Conservation (phyloP, 1,140 invertebrate species). For the Procambarus clarkii region DNA sequence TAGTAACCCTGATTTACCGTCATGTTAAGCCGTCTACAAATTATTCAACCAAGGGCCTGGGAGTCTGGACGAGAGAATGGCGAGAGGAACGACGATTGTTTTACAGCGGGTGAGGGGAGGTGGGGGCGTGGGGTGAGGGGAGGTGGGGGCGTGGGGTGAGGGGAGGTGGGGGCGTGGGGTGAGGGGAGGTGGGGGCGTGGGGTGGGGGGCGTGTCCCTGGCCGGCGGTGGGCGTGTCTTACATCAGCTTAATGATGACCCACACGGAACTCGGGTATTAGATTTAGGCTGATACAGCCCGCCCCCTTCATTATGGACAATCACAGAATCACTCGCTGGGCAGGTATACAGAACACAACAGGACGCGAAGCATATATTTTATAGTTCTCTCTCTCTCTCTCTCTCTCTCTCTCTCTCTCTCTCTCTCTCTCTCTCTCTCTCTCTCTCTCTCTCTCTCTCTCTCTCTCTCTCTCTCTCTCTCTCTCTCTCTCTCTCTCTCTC, state of each 20-base stretch:
- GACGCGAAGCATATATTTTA: too few relatives aligned
- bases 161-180: too few relatives aligned
- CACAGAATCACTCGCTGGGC: background rate
- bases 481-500: constrained; percentile 6
- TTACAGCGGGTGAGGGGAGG: background rate
- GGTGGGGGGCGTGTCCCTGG: background rate
- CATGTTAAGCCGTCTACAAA: constrained; percentile 61
- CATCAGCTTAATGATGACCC: background rate
- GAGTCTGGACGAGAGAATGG: background rate
- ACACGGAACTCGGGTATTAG: background rate
- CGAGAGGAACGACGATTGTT: constrained; percentile 8
- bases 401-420: too few relatives aligned
- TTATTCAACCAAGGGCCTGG: constrained; percentile 39
- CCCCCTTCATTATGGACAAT: background rate
- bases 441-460: too few relatives aligned
- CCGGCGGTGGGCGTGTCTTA: background rate
- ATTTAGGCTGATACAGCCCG: background rate
- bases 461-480: background rate
- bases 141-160: too few relatives aligned
- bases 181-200: too few relatives aligned
- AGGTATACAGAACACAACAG: too few relatives aligned
- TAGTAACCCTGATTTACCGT: constrained; percentile 57
- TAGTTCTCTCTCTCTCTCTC: too few relatives aligned
- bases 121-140: too few relatives aligned
- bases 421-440: too few relatives aligned